These are phyloP conservation scores for Osmerus eperlanus DNA, from an alignment of 2,113 vertebrate genomes.

Conservation along the genomic window DNA sequence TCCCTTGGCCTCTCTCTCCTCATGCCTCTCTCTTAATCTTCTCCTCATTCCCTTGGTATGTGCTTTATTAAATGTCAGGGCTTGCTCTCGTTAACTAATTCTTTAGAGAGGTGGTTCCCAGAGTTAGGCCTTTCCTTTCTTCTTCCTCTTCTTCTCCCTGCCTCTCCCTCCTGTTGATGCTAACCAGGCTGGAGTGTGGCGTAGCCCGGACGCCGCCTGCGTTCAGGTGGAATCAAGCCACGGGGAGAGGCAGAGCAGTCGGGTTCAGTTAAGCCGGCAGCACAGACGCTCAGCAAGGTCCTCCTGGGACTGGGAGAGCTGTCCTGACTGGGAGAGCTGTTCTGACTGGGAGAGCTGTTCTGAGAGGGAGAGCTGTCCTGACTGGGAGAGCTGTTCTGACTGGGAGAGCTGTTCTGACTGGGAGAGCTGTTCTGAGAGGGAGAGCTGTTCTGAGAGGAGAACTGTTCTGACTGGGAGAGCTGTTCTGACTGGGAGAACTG, in stretches of 20 bases:
- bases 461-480: too few species aligned
- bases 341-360: too few species aligned
- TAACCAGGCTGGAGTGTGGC: conserved; percentile 32
- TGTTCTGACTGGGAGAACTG: too few species aligned
- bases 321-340: too few species aligned
- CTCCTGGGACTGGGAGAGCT: conserved; percentile 17
- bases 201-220: conserved; percentile 10
- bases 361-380: too few species aligned
- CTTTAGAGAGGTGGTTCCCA: conserved; percentile 20
- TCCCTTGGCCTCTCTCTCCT: not conserved
- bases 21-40: not conserved
- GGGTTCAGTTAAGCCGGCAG: conserved; percentile 42
- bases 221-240: conserved; percentile 46
- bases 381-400: too few species aligned
- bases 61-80: conserved; percentile 36
- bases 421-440: too few species aligned
- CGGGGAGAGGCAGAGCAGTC: conserved; percentile 44
- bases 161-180: conserved; percentile 3
- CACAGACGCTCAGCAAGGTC: conserved; percentile 38
- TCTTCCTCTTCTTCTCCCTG: not conserved
- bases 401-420: too few species aligned
- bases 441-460: too few species aligned
- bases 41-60: conserved; percentile 25
- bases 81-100: conserved; percentile 22
- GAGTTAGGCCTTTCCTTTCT: not conserved